Evolutionary conservation across 2,797 vertebrate genomes (phyloP).

Genomic region (Coccyzus lansbergi): DNA sequence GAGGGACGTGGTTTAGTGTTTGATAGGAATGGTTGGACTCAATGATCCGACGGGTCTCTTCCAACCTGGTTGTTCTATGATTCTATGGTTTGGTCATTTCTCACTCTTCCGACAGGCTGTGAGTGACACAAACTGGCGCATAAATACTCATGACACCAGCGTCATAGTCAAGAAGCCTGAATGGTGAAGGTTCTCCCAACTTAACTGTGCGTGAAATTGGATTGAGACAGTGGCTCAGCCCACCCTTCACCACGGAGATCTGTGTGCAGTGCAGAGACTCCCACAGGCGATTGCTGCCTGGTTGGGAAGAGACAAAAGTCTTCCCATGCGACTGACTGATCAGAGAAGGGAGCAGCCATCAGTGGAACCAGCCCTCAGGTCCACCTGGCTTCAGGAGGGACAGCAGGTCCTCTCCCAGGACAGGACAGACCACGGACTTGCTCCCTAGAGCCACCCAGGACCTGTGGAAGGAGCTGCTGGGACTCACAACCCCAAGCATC

Average conservation of each 20-base stretch:
- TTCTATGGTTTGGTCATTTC: too few species aligned
- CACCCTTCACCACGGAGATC: neutral
- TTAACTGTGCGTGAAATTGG: conserved; percentile 31
- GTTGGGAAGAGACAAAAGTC: neutral
- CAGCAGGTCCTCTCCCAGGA: neutral
- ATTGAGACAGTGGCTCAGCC: fast-evolving
- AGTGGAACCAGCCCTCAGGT: neutral
- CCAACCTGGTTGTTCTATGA: too few species aligned
- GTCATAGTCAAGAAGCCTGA: neutral
- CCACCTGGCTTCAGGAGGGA: neutral
- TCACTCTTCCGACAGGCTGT: neutral
- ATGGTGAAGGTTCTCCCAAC: neutral
- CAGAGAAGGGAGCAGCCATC: neutral
- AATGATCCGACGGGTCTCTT: too few species aligned
- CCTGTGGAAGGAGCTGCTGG: neutral
- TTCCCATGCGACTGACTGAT: fast-evolving
- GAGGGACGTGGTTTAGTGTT: too few species aligned
- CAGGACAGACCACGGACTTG: neutral
- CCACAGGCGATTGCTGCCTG: neutral
- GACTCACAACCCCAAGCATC: neutral
- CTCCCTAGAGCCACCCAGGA: neutral
- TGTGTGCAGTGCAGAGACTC: neutral
- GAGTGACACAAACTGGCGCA: neutral
- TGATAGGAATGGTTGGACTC: too few species aligned
- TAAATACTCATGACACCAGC: fast-evolving